Conservation (phyloP, 2,113 vertebrate species). For the Aix galericulata region DNA sequence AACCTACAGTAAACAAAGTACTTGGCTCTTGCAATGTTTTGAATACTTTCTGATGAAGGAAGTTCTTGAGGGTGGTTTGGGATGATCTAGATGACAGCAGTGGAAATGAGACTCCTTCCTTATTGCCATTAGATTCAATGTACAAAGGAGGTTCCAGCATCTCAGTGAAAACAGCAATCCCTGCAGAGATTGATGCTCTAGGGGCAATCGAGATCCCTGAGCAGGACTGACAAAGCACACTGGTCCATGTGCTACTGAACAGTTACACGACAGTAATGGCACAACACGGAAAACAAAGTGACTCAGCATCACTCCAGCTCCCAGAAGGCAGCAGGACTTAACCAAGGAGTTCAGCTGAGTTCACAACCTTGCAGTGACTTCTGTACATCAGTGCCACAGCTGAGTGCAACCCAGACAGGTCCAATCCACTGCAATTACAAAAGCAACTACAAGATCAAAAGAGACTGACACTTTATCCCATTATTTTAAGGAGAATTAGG, state of each 20-base stretch:
- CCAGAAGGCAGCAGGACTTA: not conserved
- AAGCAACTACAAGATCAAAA: not conserved
- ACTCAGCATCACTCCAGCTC: fast-evolving
- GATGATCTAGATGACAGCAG: not conserved
- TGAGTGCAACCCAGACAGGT: not conserved
- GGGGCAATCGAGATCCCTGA: not conserved
- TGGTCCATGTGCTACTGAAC: not conserved
- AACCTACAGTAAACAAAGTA: not conserved
- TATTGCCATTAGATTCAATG: not conserved
- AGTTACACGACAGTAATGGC: fast-evolving
- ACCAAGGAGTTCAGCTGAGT: not conserved
- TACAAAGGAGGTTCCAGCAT: not conserved
- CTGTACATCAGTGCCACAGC: not conserved
- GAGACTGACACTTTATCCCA: not conserved
- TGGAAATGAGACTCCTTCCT: not conserved
- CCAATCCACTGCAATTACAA: not conserved
- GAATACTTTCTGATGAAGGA: not conserved
- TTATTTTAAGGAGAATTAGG: not conserved
- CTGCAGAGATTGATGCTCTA: not conserved
- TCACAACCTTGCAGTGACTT: not conserved
- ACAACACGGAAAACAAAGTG: not conserved
- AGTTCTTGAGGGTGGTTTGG: not conserved
- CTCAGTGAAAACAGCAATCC: fast-evolving
- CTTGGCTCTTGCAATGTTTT: not conserved
- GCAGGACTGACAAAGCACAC: fast-evolving